Percentiles rank a stretch among this genome's conserved stretches.
phyloP scores from a whole-genome alignment of 1,140 invertebrate species.

The Mercenaria mercenaria region DNA sequence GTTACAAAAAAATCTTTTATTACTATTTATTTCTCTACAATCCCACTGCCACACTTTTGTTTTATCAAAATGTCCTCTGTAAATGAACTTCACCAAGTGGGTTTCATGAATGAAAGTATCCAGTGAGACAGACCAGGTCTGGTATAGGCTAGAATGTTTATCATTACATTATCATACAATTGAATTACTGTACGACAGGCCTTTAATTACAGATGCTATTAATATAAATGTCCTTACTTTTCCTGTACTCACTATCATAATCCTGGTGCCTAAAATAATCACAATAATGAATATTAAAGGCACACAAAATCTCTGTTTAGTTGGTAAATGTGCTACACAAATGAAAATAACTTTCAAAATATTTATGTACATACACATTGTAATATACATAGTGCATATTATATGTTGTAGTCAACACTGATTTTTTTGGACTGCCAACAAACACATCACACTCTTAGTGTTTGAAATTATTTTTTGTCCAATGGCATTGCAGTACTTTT shows the following conservation, averaged over 20 bases:
- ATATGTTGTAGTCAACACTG: too few species aligned
- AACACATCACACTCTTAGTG: too few species aligned
- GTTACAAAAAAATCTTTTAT: background rate
- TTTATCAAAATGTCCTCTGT: background rate
- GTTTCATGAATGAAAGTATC: background rate
- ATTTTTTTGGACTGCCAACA: too few species aligned
- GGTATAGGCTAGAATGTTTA: background rate
- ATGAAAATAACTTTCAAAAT: too few species aligned
- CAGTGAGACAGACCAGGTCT: background rate
- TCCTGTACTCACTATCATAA: background rate
- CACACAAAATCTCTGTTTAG: too few species aligned
- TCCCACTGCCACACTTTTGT: background rate
- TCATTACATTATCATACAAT: background rate
- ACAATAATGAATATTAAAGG: too few species aligned
- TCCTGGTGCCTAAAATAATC: too few species aligned
- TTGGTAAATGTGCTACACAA: too few species aligned
- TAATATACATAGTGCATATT: too few species aligned
- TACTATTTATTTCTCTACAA: background rate
- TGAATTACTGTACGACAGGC: conserved; percentile 1
- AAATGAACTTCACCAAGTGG: background rate
- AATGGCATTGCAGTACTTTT: too few species aligned
- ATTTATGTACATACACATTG: too few species aligned
- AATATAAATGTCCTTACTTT: conserved; percentile 19
- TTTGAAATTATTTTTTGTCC: too few species aligned
- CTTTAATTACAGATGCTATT: background rate